Percentiles rank a stretch among this genome's conserved stretches.
These are phyloP conservation scores for human (Homo sapiens) DNA, from an alignment of 2,113 vertebrate species.

Conservation along the genomic window GRCh38 chr14:95686501-95687000, in stretches of 20 bases:
- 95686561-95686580: not conserved
- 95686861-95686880: accelerated
- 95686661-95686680: not conserved
- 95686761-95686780: not conserved
- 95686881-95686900: not conserved
- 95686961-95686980: not conserved
- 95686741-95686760: no score
- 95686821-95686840: not conserved
- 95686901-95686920: not conserved
- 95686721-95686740: not conserved
- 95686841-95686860: accelerated
- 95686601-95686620: accelerated
- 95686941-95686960: not conserved
- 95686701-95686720: not conserved
- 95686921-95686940: no score
- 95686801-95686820: not conserved
- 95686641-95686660: no score
- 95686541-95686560: not conserved
- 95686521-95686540: not conserved
- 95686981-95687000: not conserved
- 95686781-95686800: not conserved
- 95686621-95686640: not conserved
- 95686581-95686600: accelerated
- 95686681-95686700: accelerated
- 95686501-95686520: not conserved